Evolutionary conservation across 2,113 vertebrate genomes (phyloP), one percentile per base, ranked within the genome.

Genomic region (Todiramphus chloris): DNA sequence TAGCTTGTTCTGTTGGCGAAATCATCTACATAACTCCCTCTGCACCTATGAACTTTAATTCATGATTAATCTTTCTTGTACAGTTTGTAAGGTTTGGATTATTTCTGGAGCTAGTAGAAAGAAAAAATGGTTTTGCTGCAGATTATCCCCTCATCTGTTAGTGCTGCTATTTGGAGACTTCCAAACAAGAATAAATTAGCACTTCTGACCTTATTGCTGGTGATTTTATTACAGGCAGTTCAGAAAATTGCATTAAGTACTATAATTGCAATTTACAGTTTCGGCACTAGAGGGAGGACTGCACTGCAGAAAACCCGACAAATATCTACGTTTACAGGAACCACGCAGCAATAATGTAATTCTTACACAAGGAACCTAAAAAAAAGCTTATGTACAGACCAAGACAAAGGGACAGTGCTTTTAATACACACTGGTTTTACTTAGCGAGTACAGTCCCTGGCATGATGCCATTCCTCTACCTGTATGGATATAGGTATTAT

Each of bases 241-340:
- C 8, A 56, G 7, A 44, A 56, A 44, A 41, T 28, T 19, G 27
- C 24, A 7, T 5, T 66, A 33, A 53, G 33, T 56, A 27, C 21
- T 59, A 2, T 6, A 63, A 1, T 33, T 93, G 90, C 88, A 95
- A 39, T 23, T 81, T 41, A 9, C 6, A 10, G 10, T 73, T 58
- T 12, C 25, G 21, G 4, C 96, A 89, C 90, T 44, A 90, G 96
- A 92, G 90, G 3, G 89, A 89, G 44, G 39, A 27, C 31, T 25
- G 18, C 31, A 44, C 53, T 41, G 31, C 16, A 20, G 18, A 41
- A 16, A 92, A 64, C 16, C 13, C 21, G 12, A 11, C 19, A 14
- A 53, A 24, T 14, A 2, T 2, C 9, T 58, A 3, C 37, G 3
- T 56, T 39, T 33, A 30, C 11, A 55, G 31, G 10, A 43, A 5